Base-by-base conservation (phyloP, 2,888 invertebrate species). In the Pollenia angustigena region DNA sequence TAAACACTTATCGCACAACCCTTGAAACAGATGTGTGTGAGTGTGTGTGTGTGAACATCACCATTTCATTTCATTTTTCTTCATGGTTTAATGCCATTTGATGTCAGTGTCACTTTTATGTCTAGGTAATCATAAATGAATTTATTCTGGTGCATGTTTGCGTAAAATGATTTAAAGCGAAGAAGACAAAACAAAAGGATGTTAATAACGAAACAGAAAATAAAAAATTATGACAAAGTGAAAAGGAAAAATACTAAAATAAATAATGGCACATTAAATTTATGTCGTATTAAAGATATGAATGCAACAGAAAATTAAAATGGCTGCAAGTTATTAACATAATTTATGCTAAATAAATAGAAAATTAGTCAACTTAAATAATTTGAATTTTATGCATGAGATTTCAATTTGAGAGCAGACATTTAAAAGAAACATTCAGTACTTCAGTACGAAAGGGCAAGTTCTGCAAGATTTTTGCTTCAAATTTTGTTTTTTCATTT, bases 61-160 rank as follows among this genome's bases (percentile, higher is more conserved):
- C 12, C 44, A 64, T 64, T 54, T 66, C 44, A 46, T 32, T 52
- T 46, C 18, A 23, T 11, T 46, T 46, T 64, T 64, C 12, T 64
- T 72, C 58, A 79, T 72, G 71, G 18, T 78, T 83, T 58, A 71
- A 78, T 78, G 42, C 76, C 71, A 68, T 85, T 71, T 52, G 56
- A 68, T 75, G 81, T 85, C 72, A 68, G 46, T 79, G 54, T 79
- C 78, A 75, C 52, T 79, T 64, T 58, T 75, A 66, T 12, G 48
- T 60, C 66, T 44, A 14, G 58, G 48, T 78, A 68, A 68, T 48
- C 66, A 78, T 58, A 78, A 78, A 58, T 54, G 16, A 68, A 68
- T 56, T 78, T 46, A 32, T 32, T 32, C 68, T 48, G 46, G 32
- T 56, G 66, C 48, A 66, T 68, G 46, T 48, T 54, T 58, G 32